Base-by-base conservation (phyloP, 2,113 vertebrate genomes). In the Pantherophis guttatus region DNA sequence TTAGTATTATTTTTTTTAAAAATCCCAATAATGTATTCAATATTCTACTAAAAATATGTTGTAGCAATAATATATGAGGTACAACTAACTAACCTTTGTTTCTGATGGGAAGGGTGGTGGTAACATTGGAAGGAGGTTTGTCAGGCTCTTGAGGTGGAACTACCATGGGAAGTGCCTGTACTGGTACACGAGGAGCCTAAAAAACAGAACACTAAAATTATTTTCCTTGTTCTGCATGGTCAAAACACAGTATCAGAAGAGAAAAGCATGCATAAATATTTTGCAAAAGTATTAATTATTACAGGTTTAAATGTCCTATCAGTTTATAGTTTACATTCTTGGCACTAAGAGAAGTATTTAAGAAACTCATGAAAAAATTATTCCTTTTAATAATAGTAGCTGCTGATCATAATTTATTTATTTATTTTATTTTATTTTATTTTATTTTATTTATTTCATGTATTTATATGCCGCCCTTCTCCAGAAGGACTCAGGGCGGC, bases 131-230 rank as follows among this genome's bases (percentile, higher is more conserved):
- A 96, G 99, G 99, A 95, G 99, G 98, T 96, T 99, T 98, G 98
- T 99, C 99, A 93, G 99, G 99, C 97, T 99, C 99, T 97, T 99
- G 99, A 94, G 99, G 99, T 96, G 99, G 99, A 92, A 99, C 99
- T 95, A 99, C 99, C 99, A 99, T 99, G 96, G 99, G 99, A 95
- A 99, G 98, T 97, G 99, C 99, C 98, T 99, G 99, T 98, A 99
- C 99, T 97, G 99, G 99, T 97, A 99, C 99, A 97, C 99, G 98
- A 97, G 99, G 99, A 98, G 99, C 99, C 99, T 99, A 97, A 95
- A 97, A 97, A 0, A 94, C 95, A 0, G 54, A 86, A 97, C 89
- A 97, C 88, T 91, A 91, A 94, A 81, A 94, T 96, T 95, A 97
- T 92, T 96, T 90, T 92, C 90, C 94, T 96, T 95, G 44, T 90